These are phyloP conservation scores for Agelas oroides DNA, from an alignment of 37 sponge, comb jelly and placozoan species.

Conservation along the genomic window DNA sequence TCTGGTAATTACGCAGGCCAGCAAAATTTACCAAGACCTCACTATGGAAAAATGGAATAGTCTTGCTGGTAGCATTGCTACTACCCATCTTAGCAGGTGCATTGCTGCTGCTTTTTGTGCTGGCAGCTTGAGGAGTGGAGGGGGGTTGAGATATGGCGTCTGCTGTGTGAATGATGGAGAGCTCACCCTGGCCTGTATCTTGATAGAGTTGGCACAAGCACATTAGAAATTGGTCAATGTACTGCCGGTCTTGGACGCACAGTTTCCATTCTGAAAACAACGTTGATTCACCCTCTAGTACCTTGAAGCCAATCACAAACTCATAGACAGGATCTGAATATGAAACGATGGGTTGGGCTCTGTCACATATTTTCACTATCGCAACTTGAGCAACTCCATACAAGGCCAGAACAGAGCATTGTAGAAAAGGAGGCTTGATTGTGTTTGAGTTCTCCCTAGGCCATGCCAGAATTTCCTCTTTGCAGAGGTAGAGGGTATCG, in stretches of 20 bases:
- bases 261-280: constrained; percentile 12
- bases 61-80: not conserved
- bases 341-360: constrained; percentile 1
- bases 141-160: not conserved
- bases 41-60: constrained; percentile 31
- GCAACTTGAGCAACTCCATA: constrained; percentile 13
- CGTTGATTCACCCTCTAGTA: not conserved
- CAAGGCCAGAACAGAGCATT: constrained; percentile 26
- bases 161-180: constrained; percentile 11
- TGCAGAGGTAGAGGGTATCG: constrained; percentile 42
- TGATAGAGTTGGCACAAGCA: constrained; percentile 12
- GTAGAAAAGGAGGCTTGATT: constrained; percentile 33
- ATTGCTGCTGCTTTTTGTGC: no score
- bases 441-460: not conserved
- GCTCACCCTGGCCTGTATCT: not conserved
- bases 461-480: constrained; percentile 22
- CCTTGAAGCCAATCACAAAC: constrained; percentile 43
- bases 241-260: constrained; percentile 31
- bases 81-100: no score
- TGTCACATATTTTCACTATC: constrained; percentile 47
- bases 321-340: constrained; percentile 35
- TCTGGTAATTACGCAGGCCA: constrained; percentile 14
- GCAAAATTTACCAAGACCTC: constrained; percentile 28
- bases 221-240: constrained; percentile 33
- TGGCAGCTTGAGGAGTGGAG: not conserved